A percentile compares a stretch with the other conserved stretches of the same genome.
Conservation (phyloP, 2,113 vertebrate species). For the Rhadina sibilatrix region DNA sequence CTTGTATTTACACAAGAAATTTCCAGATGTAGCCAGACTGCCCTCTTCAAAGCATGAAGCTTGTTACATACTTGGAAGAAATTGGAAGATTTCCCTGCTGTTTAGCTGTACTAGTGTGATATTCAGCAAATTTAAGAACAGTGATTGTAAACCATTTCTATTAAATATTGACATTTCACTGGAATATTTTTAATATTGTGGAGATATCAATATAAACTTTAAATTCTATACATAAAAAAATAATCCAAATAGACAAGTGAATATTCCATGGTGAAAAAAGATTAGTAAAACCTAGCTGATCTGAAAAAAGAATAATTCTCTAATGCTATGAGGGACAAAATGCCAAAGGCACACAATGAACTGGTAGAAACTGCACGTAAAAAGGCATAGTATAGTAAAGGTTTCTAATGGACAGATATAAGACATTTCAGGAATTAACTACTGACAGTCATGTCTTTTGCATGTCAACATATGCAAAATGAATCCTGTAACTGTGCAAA, state of each 20-base stretch:
- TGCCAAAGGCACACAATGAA: not conserved
- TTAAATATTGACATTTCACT: not conserved
- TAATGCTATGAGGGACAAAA: not conserved
- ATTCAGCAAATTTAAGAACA: not conserved
- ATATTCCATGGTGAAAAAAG: not conserved
- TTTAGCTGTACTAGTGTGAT: not conserved
- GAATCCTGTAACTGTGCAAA: not conserved
- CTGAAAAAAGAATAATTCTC: not conserved
- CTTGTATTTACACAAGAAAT: conserved; percentile 70
- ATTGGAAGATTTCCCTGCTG: not conserved
- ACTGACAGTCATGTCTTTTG: not conserved
- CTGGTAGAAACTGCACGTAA: not conserved
- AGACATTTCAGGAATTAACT: not conserved
- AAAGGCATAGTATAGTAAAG: not conserved
- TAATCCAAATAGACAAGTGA: not conserved
- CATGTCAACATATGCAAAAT: not conserved
- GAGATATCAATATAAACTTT: not conserved
- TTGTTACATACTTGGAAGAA: not conserved
- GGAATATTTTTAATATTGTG: not conserved
- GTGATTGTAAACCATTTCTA: not conserved
- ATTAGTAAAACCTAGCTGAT: not conserved
- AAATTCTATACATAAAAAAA: not conserved
- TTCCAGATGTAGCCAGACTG: conserved; percentile 65
- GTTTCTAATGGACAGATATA: not conserved
- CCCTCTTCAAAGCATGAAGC: conserved; percentile 55